phyloP scores from a whole-genome alignment of 2,888 invertebrate genomes.

The Andrena hattorfiana region DNA sequence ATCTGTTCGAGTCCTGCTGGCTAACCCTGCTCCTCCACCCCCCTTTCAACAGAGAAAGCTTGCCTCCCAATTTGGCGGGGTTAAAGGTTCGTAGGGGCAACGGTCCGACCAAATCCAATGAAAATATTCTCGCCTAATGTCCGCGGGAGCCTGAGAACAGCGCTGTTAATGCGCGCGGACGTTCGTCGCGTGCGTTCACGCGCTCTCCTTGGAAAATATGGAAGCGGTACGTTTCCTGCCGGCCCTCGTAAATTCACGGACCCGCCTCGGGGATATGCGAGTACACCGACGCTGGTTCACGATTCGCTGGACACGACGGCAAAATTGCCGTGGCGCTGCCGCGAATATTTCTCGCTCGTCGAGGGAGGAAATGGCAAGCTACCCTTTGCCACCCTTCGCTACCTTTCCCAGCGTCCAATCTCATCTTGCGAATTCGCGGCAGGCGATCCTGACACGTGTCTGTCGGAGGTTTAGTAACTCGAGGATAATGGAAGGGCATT shows the following conservation, averaged over 20 bases:
- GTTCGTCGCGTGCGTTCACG: slow-evolving; percentile 39
- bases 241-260: slow-evolving; percentile 59
- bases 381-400: slow-evolving; percentile 11
- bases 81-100: too few species aligned
- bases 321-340: slow-evolving; percentile 44
- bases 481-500: too few species aligned
- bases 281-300: slow-evolving; percentile 40
- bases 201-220: slow-evolving; percentile 63
- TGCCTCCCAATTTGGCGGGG: too few species aligned
- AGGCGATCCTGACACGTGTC: too few species aligned
- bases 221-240: slow-evolving; percentile 61
- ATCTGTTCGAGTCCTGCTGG: too few species aligned
- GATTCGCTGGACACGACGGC: slow-evolving; percentile 53
- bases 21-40: too few species aligned
- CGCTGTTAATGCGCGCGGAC: slow-evolving; percentile 30
- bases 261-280: neutral
- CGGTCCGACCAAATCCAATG: neutral
- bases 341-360: slow-evolving; percentile 50
- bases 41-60: too few species aligned
- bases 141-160: neutral
- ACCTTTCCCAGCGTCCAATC: neutral
- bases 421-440: neutral
- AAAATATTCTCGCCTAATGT: neutral
- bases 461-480: too few species aligned
- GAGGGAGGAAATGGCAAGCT: slow-evolving; percentile 41